phyloP scores from a whole-genome alignment of 2,113 vertebrate genomes.

The Lathamus discolor region DNA sequence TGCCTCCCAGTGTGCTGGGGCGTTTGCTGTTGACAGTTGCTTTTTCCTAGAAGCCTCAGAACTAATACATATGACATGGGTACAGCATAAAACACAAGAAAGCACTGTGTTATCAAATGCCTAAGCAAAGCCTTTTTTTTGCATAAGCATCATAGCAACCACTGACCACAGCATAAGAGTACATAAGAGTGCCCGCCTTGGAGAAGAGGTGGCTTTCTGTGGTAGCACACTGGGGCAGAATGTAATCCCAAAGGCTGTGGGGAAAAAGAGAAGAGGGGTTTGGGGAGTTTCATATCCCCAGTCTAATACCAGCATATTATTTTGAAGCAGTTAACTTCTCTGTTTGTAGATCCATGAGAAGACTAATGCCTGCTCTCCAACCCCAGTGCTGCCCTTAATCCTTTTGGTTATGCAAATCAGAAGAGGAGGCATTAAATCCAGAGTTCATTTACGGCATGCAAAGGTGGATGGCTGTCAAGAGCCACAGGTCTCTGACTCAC shows the following conservation, averaged over 20 bases:
- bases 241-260: background rate
- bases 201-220: background rate
- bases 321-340: background rate
- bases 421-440: background rate
- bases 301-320: background rate
- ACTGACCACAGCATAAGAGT: background rate
- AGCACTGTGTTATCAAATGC: background rate
- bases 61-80: background rate
- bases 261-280: background rate
- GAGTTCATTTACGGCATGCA: background rate
- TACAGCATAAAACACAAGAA: background rate
- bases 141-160: background rate
- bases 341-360: background rate
- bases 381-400: background rate
- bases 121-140: background rate
- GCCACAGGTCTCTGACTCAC: background rate
- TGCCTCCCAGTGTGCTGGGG: background rate
- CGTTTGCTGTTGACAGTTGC: background rate
- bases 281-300: background rate
- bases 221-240: background rate
- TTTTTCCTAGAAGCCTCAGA: slow-evolving; percentile 14
- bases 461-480: background rate
- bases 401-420: background rate
- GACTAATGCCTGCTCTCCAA: background rate
- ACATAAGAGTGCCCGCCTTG: background rate